These are phyloP conservation scores for Drosophila hamatofila DNA, from an alignment of 2,888 invertebrate genomes.

Conservation along the genomic window DNA sequence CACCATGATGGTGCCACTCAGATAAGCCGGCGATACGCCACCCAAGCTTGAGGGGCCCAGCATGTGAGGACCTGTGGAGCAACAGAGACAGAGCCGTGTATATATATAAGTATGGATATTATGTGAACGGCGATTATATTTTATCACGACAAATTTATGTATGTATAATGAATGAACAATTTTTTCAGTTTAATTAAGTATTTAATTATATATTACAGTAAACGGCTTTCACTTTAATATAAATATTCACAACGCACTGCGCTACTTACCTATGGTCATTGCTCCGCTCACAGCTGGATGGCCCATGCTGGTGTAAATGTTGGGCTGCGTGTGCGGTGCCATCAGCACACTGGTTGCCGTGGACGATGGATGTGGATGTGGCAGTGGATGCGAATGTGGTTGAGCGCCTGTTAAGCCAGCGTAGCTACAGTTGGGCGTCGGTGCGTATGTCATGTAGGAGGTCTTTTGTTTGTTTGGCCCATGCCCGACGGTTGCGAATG, in stretches of 20 bases:
- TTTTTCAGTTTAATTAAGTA: conserved; percentile 10
- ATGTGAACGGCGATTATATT: not conserved
- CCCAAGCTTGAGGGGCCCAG: conserved; percentile 75
- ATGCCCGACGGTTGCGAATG: conserved; percentile 48
- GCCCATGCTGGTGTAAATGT: conserved; percentile 80
- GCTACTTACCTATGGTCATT: conserved; percentile 82
- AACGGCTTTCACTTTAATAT: conserved; percentile 6
- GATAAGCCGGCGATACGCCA: conserved; percentile 80
- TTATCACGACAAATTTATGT: not conserved
- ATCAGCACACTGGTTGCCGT: conserved; percentile 83
- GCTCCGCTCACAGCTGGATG: conserved; percentile 77
- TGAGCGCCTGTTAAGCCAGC: conserved; percentile 74
- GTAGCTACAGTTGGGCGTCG: conserved; percentile 83
- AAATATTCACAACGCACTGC: conserved; percentile 1
- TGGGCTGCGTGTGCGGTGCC: conserved; percentile 81
- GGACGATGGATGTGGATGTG: conserved; percentile 59
- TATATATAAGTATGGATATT: not conserved
- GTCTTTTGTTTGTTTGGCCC: conserved; percentile 69
- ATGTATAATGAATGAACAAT: not conserved
- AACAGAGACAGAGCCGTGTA: conserved; percentile 1
- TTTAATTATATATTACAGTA: conserved; percentile 1
- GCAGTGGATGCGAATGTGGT: conserved; percentile 52
- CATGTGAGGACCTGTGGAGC: conserved; percentile 75
- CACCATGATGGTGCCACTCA: conserved; percentile 82
- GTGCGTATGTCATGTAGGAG: conserved; percentile 84